Percentiles rank a stretch among this genome's conserved stretches.
Evolutionary conservation across 2,888 invertebrate genomes (phyloP).

Genomic region (Apodemia zela): DNA sequence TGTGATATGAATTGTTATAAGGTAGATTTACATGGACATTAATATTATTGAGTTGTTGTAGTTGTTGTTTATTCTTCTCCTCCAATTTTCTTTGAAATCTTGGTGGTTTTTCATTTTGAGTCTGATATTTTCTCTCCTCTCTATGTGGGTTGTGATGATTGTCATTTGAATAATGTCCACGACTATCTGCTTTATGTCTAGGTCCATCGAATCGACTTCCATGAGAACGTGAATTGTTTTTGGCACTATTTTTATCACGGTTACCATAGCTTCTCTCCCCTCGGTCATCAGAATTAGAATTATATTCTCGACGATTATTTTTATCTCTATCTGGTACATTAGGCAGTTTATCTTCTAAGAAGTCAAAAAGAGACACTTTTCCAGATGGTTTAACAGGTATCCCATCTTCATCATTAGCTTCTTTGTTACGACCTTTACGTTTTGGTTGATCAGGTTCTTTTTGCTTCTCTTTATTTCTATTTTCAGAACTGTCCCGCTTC

Average conservation of each 20-base stretch:
- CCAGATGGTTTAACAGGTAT: conserved; percentile 86
- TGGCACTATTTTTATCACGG: conserved; percentile 57
- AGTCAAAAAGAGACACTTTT: conserved; percentile 90
- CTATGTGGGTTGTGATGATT: conserved; percentile 52
- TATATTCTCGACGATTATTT: conserved; percentile 51
- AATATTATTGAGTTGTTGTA: conserved; percentile 43
- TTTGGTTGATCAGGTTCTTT: conserved; percentile 65
- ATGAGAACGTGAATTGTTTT: conserved; percentile 53
- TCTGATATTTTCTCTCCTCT: conserved; percentile 65
- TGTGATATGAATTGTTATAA: conserved; percentile 56
- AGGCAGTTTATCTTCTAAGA: conserved; percentile 89
- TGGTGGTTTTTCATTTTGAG: conserved; percentile 79
- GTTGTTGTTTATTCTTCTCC: conserved; percentile 67
- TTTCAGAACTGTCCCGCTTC: conserved; percentile 74
- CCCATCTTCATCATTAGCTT: conserved; percentile 76
- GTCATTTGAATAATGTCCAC: conserved; percentile 59
- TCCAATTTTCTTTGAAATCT: conserved; percentile 81
- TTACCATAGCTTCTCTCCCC: conserved; percentile 53
- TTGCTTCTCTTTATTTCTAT: conserved; percentile 63
- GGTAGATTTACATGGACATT: conserved; percentile 41
- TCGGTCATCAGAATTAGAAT: conserved; percentile 49
- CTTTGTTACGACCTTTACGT: conserved; percentile 72
- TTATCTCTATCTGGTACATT: conserved; percentile 72
- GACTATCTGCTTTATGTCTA: conserved; percentile 52
- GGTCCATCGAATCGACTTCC: conserved; percentile 55